Evolutionary conservation across 2,113 vertebrate species (phyloP).

Genomic region (Alaudala cheleensis): DNA sequence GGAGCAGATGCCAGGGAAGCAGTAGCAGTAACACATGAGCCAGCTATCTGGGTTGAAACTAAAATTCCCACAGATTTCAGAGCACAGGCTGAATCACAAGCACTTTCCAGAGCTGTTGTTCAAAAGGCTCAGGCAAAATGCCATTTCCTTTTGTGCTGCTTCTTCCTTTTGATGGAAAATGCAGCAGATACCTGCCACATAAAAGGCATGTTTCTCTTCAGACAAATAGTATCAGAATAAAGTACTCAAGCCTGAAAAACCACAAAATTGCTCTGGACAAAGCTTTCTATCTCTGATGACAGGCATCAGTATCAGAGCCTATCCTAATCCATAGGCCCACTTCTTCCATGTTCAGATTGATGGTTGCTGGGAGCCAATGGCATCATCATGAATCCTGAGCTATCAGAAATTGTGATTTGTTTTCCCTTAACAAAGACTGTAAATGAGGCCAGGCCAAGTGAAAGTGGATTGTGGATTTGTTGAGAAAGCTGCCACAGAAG

Average conservation of each 20-base stretch:
- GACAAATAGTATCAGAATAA: not conserved
- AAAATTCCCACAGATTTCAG: not conserved
- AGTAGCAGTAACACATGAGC: not conserved
- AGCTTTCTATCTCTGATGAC: rapidly evolving
- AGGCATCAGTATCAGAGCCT: not conserved
- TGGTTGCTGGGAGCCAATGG: not conserved
- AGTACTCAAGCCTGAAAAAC: not conserved
- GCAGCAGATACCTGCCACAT: not conserved
- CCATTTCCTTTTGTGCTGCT: not conserved
- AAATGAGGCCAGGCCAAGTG: not conserved
- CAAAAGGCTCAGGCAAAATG: not conserved
- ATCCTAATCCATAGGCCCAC: not conserved
- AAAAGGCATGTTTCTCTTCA: not conserved
- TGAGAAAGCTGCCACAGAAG: not conserved
- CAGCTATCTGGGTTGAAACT: not conserved
- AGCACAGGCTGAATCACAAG: constrained; percentile 30
- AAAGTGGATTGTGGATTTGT: not conserved
- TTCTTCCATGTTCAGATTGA: not conserved
- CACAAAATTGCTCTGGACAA: not conserved
- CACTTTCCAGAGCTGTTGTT: not conserved
- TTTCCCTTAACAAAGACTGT: not conserved
- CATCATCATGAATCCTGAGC: not conserved
- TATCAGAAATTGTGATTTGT: not conserved
- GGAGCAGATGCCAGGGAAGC: not conserved
- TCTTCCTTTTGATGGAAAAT: not conserved